Percentiles rank a stretch among this genome's conserved stretches.
Evolutionary conservation across 2,888 invertebrate genomes (phyloP).

Genomic region (Athalia rosae): DNA sequence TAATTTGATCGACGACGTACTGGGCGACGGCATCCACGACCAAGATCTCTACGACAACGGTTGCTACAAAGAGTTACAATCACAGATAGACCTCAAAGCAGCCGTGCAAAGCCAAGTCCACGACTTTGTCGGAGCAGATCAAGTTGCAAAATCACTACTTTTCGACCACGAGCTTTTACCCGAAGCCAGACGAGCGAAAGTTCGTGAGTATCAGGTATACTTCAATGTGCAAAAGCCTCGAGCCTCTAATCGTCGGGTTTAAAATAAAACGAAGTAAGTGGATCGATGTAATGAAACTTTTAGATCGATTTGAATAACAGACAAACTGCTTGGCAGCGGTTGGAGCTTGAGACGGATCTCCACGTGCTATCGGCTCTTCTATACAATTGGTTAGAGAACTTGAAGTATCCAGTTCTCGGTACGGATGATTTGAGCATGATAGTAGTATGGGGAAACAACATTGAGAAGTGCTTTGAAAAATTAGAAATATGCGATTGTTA

Average conservation of each 20-base stretch:
- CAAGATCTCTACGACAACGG: conserved; percentile 75
- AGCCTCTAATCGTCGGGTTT: too few relatives aligned
- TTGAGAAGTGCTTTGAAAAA: conserved; percentile 78
- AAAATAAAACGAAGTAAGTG: too few relatives aligned
- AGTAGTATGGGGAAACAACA: conserved; percentile 78
- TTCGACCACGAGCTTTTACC: conserved; percentile 78
- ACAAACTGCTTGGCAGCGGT: conserved; percentile 79
- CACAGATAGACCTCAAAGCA: conserved; percentile 70
- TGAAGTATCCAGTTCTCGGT: conserved; percentile 81
- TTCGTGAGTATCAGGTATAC: conserved; percentile 73
- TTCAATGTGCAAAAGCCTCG: not conserved
- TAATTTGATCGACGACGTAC: conserved; percentile 70
- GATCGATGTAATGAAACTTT: conserved; percentile 57
- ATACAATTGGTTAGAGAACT: conserved; percentile 86
- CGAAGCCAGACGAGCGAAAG: conserved; percentile 75
- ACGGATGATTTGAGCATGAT: conserved; percentile 81
- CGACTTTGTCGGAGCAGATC: conserved; percentile 61
- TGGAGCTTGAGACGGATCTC: conserved; percentile 80
- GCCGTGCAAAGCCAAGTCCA: conserved; percentile 60
- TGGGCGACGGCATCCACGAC: conserved; percentile 74
- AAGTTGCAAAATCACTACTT: conserved; percentile 76
- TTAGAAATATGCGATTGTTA: conserved; percentile 78
- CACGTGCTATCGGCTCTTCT: conserved; percentile 79
- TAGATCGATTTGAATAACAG: conserved; percentile 81
- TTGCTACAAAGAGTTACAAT: conserved; percentile 76